Base-by-base conservation (phyloP, 2,888 invertebrate genomes). In the Alitta virens region DNA sequence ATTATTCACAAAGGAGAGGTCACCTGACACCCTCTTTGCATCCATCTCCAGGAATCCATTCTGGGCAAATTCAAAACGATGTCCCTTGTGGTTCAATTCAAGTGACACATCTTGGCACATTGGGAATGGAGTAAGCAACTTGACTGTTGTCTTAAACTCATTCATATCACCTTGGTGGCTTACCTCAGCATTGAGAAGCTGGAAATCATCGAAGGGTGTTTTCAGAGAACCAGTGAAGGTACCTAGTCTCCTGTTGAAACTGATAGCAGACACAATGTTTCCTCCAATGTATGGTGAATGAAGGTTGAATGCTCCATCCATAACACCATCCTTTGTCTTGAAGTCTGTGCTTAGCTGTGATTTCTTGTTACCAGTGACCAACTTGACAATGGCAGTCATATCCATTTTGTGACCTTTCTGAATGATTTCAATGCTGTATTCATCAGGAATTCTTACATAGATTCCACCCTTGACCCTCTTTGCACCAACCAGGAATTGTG, bases 81-180 rank as follows among this genome's bases (percentile, higher is more conserved):
- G 21, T 46, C 68, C 68, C 24, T 58, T 46, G 56, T 68, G 68
- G 43, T 56, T 56, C 27, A 66, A 38, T 1, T 53, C 50, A 33
- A 61, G 56, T 2, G 24, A 12, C 7, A 21, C 18, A 16, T 21
- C n/a, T 40, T n/a, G 33, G 18, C 5, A 49, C 21, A 3, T 40
- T 51, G n/a, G 18, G 59, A 23, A 50, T 21, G 59, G 59, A 14
- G 59, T 52, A 18, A 33, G 18, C n/a, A 60, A 50, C 27, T 56
- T 18, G 23, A 40, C 42, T 25, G 63, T 63, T 25, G 60, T 46
- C 12, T 5, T 46, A n/a, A 46, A 46, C 5, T 46, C 46, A 21
- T n/a, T 46, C 46, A 46, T 16, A 16, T 5, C 24, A 27, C 38
- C 38, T 23, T 33, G 26, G 59, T 59, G 46, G 21, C 33, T 33